Evolutionary conservation across 2,888 invertebrate genomes (phyloP), one percentile per base, ranked within the genome.

Genomic region (Sinopyrophorus schimmeli): DNA sequence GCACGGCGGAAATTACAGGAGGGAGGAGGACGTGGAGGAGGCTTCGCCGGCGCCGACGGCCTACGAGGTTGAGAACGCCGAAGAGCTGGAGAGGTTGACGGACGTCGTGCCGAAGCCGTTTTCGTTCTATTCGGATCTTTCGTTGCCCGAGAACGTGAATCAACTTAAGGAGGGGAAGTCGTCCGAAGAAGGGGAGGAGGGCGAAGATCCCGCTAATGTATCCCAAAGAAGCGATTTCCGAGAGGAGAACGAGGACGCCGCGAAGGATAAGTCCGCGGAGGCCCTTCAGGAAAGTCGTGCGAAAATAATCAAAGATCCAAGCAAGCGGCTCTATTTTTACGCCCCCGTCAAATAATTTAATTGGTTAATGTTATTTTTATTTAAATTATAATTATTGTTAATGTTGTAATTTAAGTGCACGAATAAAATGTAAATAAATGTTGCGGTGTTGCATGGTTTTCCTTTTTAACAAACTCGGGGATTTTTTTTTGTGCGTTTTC

Each of bases 261-360:
- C 7, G 28, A 35, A 35, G 5, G 48, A 54, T 28, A 47, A 54
- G 15, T 40, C 54, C 5, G 54, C 53, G 11, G 62, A 59, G 16
- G 51, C 53, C 5, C 30, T 34, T 11, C 26, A 52, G 39, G 50
- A 27, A 24, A 34, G 21, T 14, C 47, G 37, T 15, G 26, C 52
- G 42, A 61, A 68, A 54, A 64, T 50, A 17, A 24, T 71, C 37
- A 72, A 69, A 58, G 73, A 74, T 64, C 73, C 74, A 24, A 66
- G 66, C 47, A 69, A 69, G 57, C 61, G 73, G 57, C 60, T 70
- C 54, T 73, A 73, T 62, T 72, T 62, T 60, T 74, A 73, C 53
- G 71, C 70, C 32, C 63, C 64, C 28, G 46, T 62, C 53, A 62
- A 60, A 57, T 53, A 23, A 27, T 20, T 43, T 12, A 15, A 32